These are phyloP conservation scores for Tachyglossus aculeatus DNA, from an alignment of 2,797 vertebrate species.

Conservation along the genomic window DNA sequence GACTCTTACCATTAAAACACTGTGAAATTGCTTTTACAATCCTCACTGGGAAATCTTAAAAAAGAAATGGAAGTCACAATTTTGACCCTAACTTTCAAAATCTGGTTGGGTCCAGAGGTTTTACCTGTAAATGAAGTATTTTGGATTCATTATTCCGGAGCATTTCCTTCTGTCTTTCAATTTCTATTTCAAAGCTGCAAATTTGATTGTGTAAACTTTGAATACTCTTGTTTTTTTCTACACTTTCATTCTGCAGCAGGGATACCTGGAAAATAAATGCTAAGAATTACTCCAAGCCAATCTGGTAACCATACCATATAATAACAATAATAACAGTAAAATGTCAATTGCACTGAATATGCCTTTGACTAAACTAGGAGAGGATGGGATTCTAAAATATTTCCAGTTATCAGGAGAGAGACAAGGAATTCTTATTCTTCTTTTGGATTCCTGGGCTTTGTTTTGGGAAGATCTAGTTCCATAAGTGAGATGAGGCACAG, in stretches of 20 bases:
- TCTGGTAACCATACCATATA: background rate
- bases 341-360: too few species aligned
- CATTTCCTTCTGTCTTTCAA: constrained; percentile 82
- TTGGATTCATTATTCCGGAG: constrained; percentile 82
- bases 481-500: too few species aligned
- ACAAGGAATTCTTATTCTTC: too few species aligned
- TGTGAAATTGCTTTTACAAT: background rate
- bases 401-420: too few species aligned
- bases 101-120: constrained; percentile 7
- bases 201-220: constrained; percentile 82
- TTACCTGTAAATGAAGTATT: constrained; percentile 82
- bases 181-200: constrained; percentile 82
- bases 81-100: constrained; percentile 31
- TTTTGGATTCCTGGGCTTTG: too few species aligned
- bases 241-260: constrained; percentile 81
- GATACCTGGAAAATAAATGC: constrained; percentile 73
- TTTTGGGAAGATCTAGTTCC: too few species aligned
- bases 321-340: background rate
- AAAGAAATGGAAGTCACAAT: constrained; percentile 25
- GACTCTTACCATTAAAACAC: background rate
- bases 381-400: too few species aligned
- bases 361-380: too few species aligned
- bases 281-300: constrained; percentile 61
- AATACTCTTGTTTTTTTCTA: constrained; percentile 83
- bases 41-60: constrained; percentile 26